These are phyloP conservation scores for Procapra przewalskii DNA, from an alignment of 2,113 vertebrate genomes.

Conservation along the genomic window DNA sequence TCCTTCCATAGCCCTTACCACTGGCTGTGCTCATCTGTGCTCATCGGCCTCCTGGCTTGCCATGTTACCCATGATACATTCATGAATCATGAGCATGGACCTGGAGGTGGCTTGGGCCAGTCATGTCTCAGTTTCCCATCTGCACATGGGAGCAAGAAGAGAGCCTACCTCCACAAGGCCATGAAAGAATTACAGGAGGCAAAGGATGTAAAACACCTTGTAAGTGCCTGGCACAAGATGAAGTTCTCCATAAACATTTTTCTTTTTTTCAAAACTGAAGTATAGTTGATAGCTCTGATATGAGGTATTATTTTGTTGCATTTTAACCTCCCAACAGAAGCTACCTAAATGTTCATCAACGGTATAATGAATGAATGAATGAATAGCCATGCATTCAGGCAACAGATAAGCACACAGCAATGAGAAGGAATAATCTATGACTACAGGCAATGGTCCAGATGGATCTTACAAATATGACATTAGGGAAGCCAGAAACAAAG, in stretches of 20 bases:
- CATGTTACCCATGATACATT: background rate
- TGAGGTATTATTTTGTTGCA: background rate
- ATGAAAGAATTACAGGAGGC: background rate
- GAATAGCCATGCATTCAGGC: background rate
- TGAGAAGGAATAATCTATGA: background rate
- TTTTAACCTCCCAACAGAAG: background rate
- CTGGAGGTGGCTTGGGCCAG: background rate
- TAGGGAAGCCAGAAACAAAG: background rate
- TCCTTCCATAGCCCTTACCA: background rate
- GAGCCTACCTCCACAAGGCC: background rate
- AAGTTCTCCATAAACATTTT: background rate
- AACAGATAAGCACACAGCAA: background rate
- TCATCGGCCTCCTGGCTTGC: background rate
- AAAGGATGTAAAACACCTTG: background rate
- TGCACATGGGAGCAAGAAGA: background rate
- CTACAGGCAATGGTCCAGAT: background rate
- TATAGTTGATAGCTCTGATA: background rate
- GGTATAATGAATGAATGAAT: background rate
- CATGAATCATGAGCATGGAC: background rate
- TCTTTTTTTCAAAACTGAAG: background rate
- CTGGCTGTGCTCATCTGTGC: fast-evolving
- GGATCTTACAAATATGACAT: background rate
- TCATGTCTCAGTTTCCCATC: background rate
- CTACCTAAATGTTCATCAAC: background rate
- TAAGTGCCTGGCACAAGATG: background rate